Conservation (phyloP, 1,140 invertebrate genomes). For the Zaprionus davidi region DNA sequence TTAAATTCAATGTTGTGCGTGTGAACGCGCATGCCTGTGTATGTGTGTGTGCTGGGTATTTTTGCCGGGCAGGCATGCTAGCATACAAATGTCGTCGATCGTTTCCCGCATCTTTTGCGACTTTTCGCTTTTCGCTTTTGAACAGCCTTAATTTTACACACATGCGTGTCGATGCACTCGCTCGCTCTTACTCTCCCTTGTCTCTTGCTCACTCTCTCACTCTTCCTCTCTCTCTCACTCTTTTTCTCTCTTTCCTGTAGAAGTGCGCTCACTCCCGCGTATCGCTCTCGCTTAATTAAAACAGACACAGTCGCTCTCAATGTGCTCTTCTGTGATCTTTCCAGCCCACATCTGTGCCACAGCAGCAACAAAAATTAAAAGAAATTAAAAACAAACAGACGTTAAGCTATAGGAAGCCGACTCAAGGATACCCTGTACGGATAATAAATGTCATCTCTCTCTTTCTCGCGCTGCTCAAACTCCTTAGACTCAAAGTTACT, state of each 20-base stretch:
- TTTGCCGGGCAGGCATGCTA: constrained; percentile 33
- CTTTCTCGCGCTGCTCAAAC: background rate
- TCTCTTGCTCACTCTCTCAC: constrained; percentile 19
- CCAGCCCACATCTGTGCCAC: constrained; percentile 73
- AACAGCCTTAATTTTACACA: constrained; percentile 78
- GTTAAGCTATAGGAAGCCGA: background rate
- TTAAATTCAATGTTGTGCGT: constrained; percentile 58
- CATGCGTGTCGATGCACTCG: constrained; percentile 57
- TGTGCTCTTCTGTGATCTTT: constrained; percentile 56
- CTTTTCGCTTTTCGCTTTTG: constrained; percentile 68
- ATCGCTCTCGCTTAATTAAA: constrained; percentile 69
- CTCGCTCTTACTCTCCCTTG: constrained; percentile 3
- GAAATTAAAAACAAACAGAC: constrained; percentile 72
- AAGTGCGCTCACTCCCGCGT: constrained; percentile 17
- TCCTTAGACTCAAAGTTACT: background rate
- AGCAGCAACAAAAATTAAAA: constrained; percentile 67
- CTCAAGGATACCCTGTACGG: constrained; percentile 19
- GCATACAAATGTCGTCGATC: constrained; percentile 40
- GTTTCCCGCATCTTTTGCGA: constrained; percentile 73
- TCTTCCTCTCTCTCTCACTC: constrained; percentile 21
- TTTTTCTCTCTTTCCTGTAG: constrained; percentile 5
- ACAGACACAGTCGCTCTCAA: constrained; percentile 71
- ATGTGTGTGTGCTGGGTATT: constrained; percentile 28
- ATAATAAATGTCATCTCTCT: background rate
- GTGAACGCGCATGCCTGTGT: background rate